Evolutionary conservation across 1,140 invertebrate genomes (phyloP), one percentile per base, ranked within the genome.

Genomic region (Zelostemma sp.): DNA sequence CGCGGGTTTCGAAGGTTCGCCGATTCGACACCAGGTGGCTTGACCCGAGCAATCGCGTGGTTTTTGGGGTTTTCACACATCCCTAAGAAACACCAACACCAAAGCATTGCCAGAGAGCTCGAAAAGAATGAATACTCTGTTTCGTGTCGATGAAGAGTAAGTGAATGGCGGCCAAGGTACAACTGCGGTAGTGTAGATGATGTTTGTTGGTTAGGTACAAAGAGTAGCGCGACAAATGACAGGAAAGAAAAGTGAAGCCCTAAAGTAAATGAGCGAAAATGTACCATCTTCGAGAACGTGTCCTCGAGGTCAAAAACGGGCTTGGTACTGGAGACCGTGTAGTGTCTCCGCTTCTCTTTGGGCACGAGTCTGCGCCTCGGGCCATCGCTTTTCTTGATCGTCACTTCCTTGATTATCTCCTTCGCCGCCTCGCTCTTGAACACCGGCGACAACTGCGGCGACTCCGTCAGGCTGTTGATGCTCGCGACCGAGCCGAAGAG

Each of bases 391-490:
- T 56, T 87, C 78, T 77, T 86, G 72, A 66, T 88, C 1, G 90
- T 90, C 87, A 95, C 92, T 83, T 95, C 93, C 56, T 93, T 92
- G 45, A 94, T 92, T 33, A 95, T 95, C 79, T 93, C 91, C 55
- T 90, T 89, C 0, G 93, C 93, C 1, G 93, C 92, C 79, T 93
- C 93, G 78, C 93, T 94, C 74, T 94, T 93, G 82, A 94, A 95
- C 41, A 94, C 90, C 0, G 92, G 92, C 16, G 86, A 82, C 41
- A 84, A 61, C 54, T 86, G 76, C 9, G 79, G 77, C 3, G 77
- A 75, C 12, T 75, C 76, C 0, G 58, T 45, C 1, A 59, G 21
- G 3, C 72, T 68, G 17, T 74, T 76, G 16, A 72, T 65, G 17
- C 65, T 74, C 12, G 68, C 58, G 0, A 48, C 49, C 0, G 70